Conservation (phyloP, 2,113 vertebrate species). For the Eclectus roratus region DNA sequence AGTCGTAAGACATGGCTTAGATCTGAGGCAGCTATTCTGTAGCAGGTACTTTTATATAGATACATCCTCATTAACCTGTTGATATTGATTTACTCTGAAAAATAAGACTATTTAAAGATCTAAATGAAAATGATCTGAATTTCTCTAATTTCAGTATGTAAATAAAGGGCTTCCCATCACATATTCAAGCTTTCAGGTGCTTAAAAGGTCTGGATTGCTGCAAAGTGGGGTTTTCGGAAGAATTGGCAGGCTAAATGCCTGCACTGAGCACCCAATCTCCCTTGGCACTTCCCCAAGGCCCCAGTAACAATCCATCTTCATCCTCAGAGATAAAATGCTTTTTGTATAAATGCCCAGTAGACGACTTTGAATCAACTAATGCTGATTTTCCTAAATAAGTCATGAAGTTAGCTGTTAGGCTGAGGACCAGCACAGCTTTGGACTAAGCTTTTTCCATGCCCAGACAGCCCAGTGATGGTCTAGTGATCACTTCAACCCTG, state of each 20-base stretch:
- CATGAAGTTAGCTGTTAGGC: not conserved
- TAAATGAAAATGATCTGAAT: not conserved
- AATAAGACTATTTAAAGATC: not conserved
- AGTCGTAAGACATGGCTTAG: not conserved
- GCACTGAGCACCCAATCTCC: accelerated
- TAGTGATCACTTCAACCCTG: accelerated
- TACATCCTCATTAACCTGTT: not conserved
- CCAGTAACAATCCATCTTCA: not conserved
- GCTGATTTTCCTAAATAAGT: not conserved
- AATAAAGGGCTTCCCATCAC: not conserved
- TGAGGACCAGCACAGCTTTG: not conserved
- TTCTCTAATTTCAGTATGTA: not conserved
- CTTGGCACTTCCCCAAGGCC: not conserved
- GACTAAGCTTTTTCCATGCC: not conserved
- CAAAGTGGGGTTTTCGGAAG: not conserved
- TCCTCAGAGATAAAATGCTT: not conserved
- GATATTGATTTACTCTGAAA: not conserved
- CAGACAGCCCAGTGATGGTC: not conserved
- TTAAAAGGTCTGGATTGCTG: not conserved
- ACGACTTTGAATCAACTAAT: not conserved
- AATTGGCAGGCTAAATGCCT: not conserved
- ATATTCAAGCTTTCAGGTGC: not conserved
- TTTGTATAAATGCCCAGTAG: not conserved
- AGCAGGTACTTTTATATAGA: not conserved
- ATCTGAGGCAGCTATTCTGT: not conserved